A percentile compares a stretch with the other conserved stretches of the same genome.
These are phyloP conservation scores for Drosophila macrospina DNA, from an alignment of 2,888 invertebrate species.

Conservation along the genomic window DNA sequence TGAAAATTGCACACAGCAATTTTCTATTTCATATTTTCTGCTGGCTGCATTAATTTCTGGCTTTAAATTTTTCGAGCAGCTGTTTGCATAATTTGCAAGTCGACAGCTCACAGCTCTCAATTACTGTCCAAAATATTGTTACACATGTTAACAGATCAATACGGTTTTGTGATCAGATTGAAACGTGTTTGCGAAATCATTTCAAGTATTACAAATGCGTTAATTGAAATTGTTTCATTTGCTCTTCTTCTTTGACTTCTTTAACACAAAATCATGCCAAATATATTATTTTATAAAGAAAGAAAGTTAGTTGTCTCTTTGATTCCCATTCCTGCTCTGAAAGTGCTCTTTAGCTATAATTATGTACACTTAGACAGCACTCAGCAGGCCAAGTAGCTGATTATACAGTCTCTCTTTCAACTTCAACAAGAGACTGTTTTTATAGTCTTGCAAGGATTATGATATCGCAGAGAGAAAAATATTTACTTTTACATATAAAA, in stretches of 20 bases:
- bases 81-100: slow-evolving; percentile 48
- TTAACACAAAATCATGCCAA: too few relatives aligned
- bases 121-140: slow-evolving; percentile 29
- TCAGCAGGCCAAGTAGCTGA: slow-evolving; percentile 16
- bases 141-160: slow-evolving; percentile 10
- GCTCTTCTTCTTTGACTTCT: background rate
- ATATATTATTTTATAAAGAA: background rate
- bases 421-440: background rate
- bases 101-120: slow-evolving; percentile 37
- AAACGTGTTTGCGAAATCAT: slow-evolving; percentile 37
- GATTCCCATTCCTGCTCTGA: background rate
- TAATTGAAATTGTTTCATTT: slow-evolving; percentile 19
- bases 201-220: slow-evolving; percentile 24
- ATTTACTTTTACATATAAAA: too few relatives aligned
- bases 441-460: background rate
- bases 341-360: slow-evolving; percentile 17
- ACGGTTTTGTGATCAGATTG: background rate
- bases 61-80: slow-evolving; percentile 43
- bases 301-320: too few relatives aligned
- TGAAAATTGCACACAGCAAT: slow-evolving; percentile 41
- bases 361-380: slow-evolving; percentile 30
- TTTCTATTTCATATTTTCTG: slow-evolving; percentile 26
- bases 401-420: slow-evolving; percentile 14
- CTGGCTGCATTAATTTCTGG: slow-evolving; percentile 53
- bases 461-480: too few relatives aligned